Percentiles rank a stretch among this genome's conserved stretches.
Evolutionary conservation across 2,888 invertebrate species (phyloP).

Genomic region (Orthosia gracilis): DNA sequence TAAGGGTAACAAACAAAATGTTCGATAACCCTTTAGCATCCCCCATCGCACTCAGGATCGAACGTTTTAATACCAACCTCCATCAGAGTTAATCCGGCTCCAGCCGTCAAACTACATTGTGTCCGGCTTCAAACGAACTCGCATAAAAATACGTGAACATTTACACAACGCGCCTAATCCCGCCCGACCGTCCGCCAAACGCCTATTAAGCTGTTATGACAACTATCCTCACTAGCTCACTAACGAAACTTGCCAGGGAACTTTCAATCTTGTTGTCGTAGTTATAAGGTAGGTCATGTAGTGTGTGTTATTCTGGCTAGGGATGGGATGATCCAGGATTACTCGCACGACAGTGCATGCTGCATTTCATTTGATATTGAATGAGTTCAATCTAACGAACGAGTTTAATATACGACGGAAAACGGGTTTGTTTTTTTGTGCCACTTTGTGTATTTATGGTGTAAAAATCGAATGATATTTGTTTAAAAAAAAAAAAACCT

Average conservation of each 20-base stretch:
- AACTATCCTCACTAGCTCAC: slow-evolving; percentile 36
- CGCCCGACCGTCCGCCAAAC: slow-evolving; percentile 52
- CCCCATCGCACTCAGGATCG: slow-evolving; percentile 1
- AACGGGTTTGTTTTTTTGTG: slow-evolving; percentile 6
- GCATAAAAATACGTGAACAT: slow-evolving; percentile 44
- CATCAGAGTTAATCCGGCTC: slow-evolving; percentile 53
- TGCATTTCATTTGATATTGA: slow-evolving; percentile 46
- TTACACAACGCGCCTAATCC: slow-evolving; percentile 42
- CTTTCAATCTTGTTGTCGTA: slow-evolving; percentile 17
- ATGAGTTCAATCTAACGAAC: slow-evolving; percentile 28
- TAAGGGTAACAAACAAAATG: slow-evolving; percentile 11
- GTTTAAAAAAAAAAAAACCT: too few species aligned
- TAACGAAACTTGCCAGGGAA: slow-evolving; percentile 22
- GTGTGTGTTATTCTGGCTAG: slow-evolving; percentile 15
- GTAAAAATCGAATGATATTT: too few species aligned
- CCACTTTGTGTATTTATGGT: neutral
- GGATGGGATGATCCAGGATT: slow-evolving; percentile 48
- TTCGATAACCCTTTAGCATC: neutral
- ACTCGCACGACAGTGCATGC: slow-evolving; percentile 38
- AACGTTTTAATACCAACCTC: slow-evolving; percentile 37
- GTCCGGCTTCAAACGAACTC: slow-evolving; percentile 31
- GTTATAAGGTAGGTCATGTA: neutral
- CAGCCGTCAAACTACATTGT: slow-evolving; percentile 43
- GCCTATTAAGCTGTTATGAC: slow-evolving; percentile 58
- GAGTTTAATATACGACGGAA: slow-evolving; percentile 21